Percentiles rank a stretch among this genome's conserved stretches.
Conservation (phyloP, 2,113 vertebrate genomes). For the Psophia crepitans region DNA sequence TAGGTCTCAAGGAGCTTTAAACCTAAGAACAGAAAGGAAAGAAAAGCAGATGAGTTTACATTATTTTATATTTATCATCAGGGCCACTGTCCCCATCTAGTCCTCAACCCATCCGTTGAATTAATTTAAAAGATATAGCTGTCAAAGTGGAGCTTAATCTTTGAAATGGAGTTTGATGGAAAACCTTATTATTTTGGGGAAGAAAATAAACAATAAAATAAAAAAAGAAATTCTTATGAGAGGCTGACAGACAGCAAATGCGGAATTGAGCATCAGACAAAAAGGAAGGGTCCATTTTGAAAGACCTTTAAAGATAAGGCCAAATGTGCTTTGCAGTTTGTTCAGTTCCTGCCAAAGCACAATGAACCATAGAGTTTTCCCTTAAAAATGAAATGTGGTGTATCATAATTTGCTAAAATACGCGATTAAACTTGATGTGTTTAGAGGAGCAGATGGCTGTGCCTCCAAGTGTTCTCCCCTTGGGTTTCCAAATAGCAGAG, state of each 20-base stretch:
- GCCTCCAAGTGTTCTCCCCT: neutral
- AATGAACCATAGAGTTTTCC: neutral
- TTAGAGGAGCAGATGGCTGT: slow-evolving; percentile 5
- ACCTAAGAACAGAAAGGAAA: neutral
- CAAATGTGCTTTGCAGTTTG: neutral
- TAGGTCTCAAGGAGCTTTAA: neutral
- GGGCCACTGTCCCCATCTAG: neutral
- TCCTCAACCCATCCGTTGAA: neutral
- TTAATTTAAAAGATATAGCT: neutral
- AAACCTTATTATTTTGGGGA: neutral
- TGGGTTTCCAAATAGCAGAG: neutral
- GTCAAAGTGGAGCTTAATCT: neutral
- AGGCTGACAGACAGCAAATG: neutral
- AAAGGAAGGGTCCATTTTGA: neutral
- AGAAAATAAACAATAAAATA: neutral
- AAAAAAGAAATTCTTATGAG: neutral
- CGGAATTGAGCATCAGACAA: neutral
- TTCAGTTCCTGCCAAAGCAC: neutral
- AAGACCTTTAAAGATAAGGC: neutral
- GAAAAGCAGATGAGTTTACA: neutral
- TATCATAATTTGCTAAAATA: slow-evolving; percentile 17
- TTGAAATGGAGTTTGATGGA: neutral
- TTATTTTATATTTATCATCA: neutral
- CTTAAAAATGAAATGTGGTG: neutral
- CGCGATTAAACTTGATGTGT: accelerated